These are phyloP conservation scores for Spicauda simplicius DNA, from an alignment of 2,888 invertebrate genomes.

Conservation along the genomic window DNA sequence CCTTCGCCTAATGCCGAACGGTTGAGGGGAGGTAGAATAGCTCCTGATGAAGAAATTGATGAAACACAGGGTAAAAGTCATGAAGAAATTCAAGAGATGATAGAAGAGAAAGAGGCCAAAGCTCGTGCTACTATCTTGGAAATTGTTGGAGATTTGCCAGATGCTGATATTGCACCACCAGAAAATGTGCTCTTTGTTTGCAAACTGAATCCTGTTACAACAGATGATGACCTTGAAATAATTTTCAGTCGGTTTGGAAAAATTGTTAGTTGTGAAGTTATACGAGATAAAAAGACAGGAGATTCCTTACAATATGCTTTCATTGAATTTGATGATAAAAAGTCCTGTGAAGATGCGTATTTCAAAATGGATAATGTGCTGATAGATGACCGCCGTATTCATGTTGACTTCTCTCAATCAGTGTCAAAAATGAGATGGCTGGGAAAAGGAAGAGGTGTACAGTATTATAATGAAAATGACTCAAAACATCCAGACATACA, in stretches of 20 bases:
- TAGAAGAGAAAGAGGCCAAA: slow-evolving; percentile 96
- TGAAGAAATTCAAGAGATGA: slow-evolving; percentile 93
- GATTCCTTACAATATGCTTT: slow-evolving; percentile 99
- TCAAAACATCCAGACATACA: slow-evolving; percentile 46
- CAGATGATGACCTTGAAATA: slow-evolving; percentile 98
- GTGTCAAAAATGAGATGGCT: slow-evolving; percentile 97
- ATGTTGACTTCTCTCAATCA: slow-evolving; percentile 99
- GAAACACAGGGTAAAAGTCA: slow-evolving; percentile 94
- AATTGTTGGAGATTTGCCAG: slow-evolving; percentile 98
- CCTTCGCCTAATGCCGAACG: slow-evolving; percentile 95
- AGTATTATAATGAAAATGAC: slow-evolving; percentile 76
- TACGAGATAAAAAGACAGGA: slow-evolving; percentile 95
- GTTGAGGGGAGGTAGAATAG: slow-evolving; percentile 93
- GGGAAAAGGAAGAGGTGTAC: slow-evolving; percentile 93
- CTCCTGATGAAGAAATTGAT: slow-evolving; percentile 96
- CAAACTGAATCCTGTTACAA: slow-evolving; percentile 99
- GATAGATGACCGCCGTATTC: slow-evolving; percentile 99
- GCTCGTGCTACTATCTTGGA: slow-evolving; percentile 98
- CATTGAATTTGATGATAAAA: slow-evolving; percentile 97
- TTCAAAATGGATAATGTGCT: slow-evolving; percentile 99
- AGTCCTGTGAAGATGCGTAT: slow-evolving; percentile 98
- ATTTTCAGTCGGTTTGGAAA: slow-evolving; percentile 98
- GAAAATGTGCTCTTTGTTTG: slow-evolving; percentile 99
- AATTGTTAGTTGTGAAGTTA: slow-evolving; percentile 97
- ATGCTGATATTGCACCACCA: slow-evolving; percentile 98